Conservation (phyloP, 2,797 vertebrate species). For the Sciurus vulgaris region DNA sequence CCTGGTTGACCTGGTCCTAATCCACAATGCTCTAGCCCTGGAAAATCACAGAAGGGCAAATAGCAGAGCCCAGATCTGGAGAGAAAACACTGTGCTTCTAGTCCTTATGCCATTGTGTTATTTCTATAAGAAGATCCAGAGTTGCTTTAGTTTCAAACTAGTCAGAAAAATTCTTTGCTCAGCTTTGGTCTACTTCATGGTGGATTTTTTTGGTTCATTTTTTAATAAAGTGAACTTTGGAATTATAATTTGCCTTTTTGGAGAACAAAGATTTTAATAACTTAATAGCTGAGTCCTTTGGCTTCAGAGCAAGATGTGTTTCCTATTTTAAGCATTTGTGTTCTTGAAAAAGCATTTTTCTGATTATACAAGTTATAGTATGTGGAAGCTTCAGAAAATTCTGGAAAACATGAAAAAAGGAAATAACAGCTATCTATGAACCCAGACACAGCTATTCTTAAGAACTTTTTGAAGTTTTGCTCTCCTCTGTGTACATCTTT, state of each 20-base stretch:
- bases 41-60: not conserved
- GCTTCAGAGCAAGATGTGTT: not conserved
- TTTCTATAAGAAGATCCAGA: not conserved
- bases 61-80: not conserved
- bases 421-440: not conserved
- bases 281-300: not conserved
- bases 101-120: fast-evolving
- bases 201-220: not conserved
- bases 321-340: not conserved
- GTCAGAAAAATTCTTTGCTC: fast-evolving
- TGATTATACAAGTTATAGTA: not conserved
- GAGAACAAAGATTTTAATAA: not conserved
- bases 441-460: not conserved
- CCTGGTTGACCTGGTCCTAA: no score
- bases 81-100: not conserved
- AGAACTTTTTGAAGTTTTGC: not conserved
- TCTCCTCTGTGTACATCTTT: not conserved
- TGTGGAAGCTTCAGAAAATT: not conserved
- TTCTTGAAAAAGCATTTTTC: not conserved
- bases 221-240: not conserved
- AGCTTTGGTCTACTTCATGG: not conserved
- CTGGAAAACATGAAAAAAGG: not conserved
- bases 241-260: not conserved
- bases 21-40: no score
- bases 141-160: not conserved